A percentile compares a stretch with the other conserved stretches of the same genome.
phyloP scores from a whole-genome alignment of 2,888 invertebrate genomes.

The Patella depressa region DNA sequence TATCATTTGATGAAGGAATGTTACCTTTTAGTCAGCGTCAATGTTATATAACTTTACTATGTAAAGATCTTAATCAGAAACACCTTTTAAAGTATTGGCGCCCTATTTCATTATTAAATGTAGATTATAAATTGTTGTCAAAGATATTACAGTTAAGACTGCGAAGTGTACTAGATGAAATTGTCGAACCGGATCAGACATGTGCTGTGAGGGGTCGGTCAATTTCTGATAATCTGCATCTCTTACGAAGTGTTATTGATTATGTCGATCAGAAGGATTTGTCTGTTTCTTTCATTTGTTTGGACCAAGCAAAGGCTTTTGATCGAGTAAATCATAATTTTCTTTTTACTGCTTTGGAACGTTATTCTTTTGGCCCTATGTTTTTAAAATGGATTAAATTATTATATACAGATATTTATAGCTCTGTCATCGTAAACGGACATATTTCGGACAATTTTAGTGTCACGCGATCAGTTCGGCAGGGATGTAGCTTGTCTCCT shows the following conservation, averaged over 20 bases:
- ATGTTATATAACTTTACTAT: conserved; percentile 35
- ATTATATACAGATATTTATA: conserved; percentile 36
- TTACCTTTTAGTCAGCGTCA: conserved; percentile 28
- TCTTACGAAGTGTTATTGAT: conserved; percentile 37
- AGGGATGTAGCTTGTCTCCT: neutral
- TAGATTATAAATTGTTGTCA: conserved; percentile 44
- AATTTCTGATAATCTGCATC: conserved; percentile 44
- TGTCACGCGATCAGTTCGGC: neutral
- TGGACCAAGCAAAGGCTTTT: conserved; percentile 51
- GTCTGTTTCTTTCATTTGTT: conserved; percentile 34
- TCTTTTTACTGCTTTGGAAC: conserved; percentile 34
- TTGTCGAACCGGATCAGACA: conserved; percentile 42
- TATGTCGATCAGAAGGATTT: conserved; percentile 42
- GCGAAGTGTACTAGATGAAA: conserved; percentile 28
- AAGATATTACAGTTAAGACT: conserved; percentile 41
- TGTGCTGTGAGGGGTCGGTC: conserved; percentile 40
- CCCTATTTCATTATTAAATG: conserved; percentile 44
- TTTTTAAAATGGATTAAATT: conserved; percentile 42
- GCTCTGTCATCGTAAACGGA: conserved; percentile 39
- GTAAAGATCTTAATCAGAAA: conserved; percentile 38
- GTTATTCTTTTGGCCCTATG: conserved; percentile 40
- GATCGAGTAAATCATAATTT: conserved; percentile 42
- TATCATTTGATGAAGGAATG: conserved; percentile 26
- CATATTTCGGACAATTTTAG: conserved; percentile 26
- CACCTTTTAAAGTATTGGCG: conserved; percentile 39